A percentile compares a stretch with the other conserved stretches of the same genome.
These are phyloP conservation scores for Nebria ingens DNA, from an alignment of 1,140 invertebrate species.

Conservation along the genomic window DNA sequence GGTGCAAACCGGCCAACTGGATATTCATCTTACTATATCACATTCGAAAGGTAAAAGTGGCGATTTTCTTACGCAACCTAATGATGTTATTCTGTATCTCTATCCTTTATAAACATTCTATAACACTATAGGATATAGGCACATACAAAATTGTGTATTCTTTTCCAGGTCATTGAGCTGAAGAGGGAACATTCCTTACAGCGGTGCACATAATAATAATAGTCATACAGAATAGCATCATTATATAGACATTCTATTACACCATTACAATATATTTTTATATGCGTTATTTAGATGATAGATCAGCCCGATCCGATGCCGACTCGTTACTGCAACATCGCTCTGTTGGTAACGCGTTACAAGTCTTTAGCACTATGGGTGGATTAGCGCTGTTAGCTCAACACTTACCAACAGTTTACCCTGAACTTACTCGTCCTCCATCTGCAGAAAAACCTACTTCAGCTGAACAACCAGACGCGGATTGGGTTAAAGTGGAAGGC, in stretches of 20 bases:
- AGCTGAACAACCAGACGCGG: constrained; percentile 41
- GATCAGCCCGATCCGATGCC: constrained; percentile 13
- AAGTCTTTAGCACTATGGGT: constrained; percentile 74
- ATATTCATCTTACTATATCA: background rate
- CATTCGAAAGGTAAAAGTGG: constrained; percentile 1
- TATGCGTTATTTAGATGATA: background rate
- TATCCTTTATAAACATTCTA: too few relatives aligned
- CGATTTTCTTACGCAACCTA: background rate
- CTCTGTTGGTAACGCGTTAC: constrained; percentile 54
- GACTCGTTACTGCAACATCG: constrained; percentile 27
- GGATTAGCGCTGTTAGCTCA: constrained; percentile 79
- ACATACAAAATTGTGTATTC: too few relatives aligned
- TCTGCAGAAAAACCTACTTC: constrained; percentile 41
- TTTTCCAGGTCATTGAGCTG: too few relatives aligned
- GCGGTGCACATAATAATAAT: too few relatives aligned
- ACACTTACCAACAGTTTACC: constrained; percentile 75
- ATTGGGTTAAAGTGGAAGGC: constrained; percentile 72
- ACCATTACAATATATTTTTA: background rate
- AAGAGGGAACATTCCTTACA: too few relatives aligned
- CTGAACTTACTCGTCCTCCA: constrained; percentile 50
- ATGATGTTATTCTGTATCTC: too few relatives aligned
- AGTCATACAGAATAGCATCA: too few relatives aligned
- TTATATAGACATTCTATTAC: background rate
- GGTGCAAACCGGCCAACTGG: background rate
- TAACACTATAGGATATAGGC: too few relatives aligned